Evolutionary conservation across 2,888 invertebrate genomes (phyloP).

Genomic region (Antheraea assamensis): DNA sequence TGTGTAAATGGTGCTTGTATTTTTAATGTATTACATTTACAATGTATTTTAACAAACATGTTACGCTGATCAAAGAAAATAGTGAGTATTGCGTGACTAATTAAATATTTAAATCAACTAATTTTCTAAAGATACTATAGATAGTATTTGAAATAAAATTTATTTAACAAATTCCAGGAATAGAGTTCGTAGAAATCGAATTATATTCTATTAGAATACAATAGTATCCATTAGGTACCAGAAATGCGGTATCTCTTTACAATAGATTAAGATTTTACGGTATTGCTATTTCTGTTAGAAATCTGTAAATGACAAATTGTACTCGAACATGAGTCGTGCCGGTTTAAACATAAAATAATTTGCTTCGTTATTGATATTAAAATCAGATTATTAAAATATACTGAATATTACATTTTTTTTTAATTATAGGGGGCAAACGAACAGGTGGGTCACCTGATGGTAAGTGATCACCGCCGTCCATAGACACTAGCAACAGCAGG

Average conservation of each 20-base stretch:
- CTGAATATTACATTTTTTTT: too few relatives aligned
- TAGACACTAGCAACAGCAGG: too few relatives aligned
- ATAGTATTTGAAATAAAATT: too few relatives aligned
- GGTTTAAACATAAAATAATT: background rate
- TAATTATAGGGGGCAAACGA: too few relatives aligned
- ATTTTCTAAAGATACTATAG: too few relatives aligned
- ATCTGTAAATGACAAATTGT: background rate
- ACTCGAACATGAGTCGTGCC: background rate
- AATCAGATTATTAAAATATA: background rate
- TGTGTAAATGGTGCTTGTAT: background rate
- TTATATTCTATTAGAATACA: background rate
- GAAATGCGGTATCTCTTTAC: background rate
- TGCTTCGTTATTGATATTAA: background rate
- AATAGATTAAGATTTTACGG: background rate
- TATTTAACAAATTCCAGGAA: background rate
- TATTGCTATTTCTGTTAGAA: background rate
- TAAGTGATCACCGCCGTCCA: too few relatives aligned
- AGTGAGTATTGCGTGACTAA: background rate
- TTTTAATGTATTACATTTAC: background rate
- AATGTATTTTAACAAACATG: background rate
- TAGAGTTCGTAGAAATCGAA: background rate
- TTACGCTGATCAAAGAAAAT: background rate
- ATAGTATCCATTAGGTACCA: too few relatives aligned
- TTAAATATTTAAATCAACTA: too few relatives aligned
- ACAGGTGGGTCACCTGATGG: too few relatives aligned